Conservation (phyloP, 2,888 invertebrate genomes). For the Ceriagrion tenellum region DNA sequence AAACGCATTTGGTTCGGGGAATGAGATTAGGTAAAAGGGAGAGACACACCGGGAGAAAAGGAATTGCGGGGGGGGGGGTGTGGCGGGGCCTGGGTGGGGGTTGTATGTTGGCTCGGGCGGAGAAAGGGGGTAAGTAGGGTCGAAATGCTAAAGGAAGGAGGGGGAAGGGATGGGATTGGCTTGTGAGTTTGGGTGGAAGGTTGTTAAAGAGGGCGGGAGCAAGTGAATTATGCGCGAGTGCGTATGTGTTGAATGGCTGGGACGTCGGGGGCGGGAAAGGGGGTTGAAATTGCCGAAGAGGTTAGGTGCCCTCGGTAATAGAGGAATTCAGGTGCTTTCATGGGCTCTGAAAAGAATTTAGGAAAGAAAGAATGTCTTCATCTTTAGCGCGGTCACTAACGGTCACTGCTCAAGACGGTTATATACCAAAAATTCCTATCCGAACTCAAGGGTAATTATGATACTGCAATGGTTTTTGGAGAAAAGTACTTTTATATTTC, state of each 20-base stretch:
- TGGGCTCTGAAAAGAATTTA: background rate
- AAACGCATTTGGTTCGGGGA: slow-evolving; percentile 34
- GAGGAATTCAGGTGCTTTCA: background rate
- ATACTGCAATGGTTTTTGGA: too few relatives aligned
- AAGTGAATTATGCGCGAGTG: slow-evolving; percentile 1
- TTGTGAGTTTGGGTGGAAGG: background rate
- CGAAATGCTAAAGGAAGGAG: background rate
- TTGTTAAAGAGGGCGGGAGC: background rate
- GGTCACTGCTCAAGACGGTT: too few relatives aligned
- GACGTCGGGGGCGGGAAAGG: background rate
- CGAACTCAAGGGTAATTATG: too few relatives aligned
- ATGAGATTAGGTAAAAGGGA: background rate
- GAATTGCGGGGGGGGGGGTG: background rate
- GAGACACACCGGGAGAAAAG: background rate
- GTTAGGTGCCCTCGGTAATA: background rate
- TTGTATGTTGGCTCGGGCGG: background rate
- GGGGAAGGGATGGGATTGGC: background rate
- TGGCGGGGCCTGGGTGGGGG: too few relatives aligned
- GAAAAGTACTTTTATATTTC: too few relatives aligned
- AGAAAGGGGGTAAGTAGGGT: background rate
- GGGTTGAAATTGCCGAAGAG: background rate
- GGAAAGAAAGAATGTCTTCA: background rate
- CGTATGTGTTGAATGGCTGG: background rate
- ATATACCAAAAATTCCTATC: too few relatives aligned
- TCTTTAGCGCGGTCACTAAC: background rate